Percentiles rank a stretch among this genome's conserved stretches.
phyloP scores from a whole-genome alignment of 2,888 invertebrate species.

The Epistrophella euchroma region DNA sequence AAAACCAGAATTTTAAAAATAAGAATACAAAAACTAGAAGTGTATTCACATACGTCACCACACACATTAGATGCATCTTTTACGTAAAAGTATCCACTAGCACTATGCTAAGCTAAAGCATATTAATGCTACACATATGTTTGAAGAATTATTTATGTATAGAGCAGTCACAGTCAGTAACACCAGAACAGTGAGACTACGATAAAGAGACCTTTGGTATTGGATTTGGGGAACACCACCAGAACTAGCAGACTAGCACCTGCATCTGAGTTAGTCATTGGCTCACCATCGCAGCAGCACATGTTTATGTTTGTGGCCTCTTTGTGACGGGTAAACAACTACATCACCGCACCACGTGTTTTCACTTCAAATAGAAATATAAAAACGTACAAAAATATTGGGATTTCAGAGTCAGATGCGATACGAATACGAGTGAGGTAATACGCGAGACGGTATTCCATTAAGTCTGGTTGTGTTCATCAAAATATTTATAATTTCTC shows the following conservation, averaged over 20 bases:
- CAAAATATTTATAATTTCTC: neutral
- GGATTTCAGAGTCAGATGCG: neutral
- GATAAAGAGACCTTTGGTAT: conserved; percentile 21
- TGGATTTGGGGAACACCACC: conserved; percentile 28
- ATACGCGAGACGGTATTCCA: neutral
- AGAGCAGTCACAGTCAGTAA: neutral
- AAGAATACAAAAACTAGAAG: conserved; percentile 25
- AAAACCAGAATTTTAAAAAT: conserved; percentile 4
- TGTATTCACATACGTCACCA: conserved; percentile 56
- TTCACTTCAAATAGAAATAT: neutral
- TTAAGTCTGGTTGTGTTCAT: neutral
- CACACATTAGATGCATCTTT: conserved; percentile 26
- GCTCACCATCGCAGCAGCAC: conserved; percentile 13
- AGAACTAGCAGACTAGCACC: neutral
- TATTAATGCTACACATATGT: neutral
- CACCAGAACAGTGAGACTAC: conserved; percentile 9
- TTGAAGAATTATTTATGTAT: conserved; percentile 17
- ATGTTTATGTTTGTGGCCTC: neutral
- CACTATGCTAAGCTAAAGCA: conserved; percentile 13
- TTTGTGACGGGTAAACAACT: conserved; percentile 14
- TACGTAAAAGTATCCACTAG: neutral
- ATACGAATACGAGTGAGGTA: neutral
- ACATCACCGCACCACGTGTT: conserved; percentile 1
- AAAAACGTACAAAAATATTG: neutral
- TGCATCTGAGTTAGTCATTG: conserved; percentile 31